Percentiles rank a stretch among this genome's conserved stretches.
phyloP scores from a whole-genome alignment of 2,888 invertebrate genomes.

The Mantis religiosa region DNA sequence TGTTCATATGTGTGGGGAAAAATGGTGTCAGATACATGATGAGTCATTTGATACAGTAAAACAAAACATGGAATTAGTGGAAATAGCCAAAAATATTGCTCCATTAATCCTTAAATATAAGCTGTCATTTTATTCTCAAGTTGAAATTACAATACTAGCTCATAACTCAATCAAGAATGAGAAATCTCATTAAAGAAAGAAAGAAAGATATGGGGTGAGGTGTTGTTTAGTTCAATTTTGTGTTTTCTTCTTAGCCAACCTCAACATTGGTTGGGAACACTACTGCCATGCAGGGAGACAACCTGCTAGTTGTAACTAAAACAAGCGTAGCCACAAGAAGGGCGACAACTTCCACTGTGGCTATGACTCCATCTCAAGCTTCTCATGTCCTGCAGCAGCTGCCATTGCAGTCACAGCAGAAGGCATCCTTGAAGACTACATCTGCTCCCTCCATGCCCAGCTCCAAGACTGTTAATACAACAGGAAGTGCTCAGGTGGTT shows the following conservation, averaged over 20 bases:
- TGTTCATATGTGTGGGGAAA: too few relatives aligned
- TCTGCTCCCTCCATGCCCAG: neutral
- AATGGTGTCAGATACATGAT: too few relatives aligned
- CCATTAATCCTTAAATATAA: too few relatives aligned
- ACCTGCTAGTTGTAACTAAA: neutral
- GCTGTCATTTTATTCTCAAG: too few relatives aligned
- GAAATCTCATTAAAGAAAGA: neutral
- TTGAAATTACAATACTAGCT: too few relatives aligned
- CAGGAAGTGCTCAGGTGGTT: slow-evolving; percentile 13
- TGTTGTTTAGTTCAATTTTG: neutral
- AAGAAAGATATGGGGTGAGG: neutral
- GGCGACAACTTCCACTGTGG: neutral
- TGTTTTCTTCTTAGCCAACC: neutral
- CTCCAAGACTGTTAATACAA: neutral
- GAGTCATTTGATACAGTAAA: too few relatives aligned
- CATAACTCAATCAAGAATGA: too few relatives aligned
- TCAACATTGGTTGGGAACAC: slow-evolving; percentile 5
- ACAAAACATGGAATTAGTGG: too few relatives aligned
- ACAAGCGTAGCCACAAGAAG: neutral
- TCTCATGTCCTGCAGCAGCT: neutral
- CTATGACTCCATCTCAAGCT: neutral
- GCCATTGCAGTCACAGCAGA: neutral
- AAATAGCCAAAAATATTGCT: too few relatives aligned
- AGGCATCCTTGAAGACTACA: neutral
- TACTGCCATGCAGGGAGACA: neutral